Base-by-base conservation (phyloP, 2,888 invertebrate species). In the Strigamia maritima region DNA sequence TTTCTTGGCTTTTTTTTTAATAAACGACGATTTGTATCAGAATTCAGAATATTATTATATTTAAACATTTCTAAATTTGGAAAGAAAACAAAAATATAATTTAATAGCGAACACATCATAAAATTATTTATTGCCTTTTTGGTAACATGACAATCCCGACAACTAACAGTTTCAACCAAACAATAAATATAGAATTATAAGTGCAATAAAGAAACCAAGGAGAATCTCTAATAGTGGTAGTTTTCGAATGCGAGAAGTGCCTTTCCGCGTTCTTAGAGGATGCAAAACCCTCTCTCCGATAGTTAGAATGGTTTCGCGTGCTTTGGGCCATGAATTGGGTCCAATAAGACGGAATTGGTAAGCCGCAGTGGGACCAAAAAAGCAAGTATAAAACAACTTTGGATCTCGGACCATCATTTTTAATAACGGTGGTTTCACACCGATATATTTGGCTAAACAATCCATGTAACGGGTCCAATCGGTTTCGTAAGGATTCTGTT, bases 391-490 rank as follows among this genome's bases (percentile, higher is more conserved):
- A n/a, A 40, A 40, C 22, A 77, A 26, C 24, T 28, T 24, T 3
- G 77, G 77, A n/a, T 77, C 77, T 0, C 22, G 1, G 12, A 77
- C 6, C 54, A 28, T 28, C 49, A 77, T 7, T 3, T 10, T 8
- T 22, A 3, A 3, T 10, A 77, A 77, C 22, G n/a, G n/a, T 6
- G 77, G 77, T 49, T 77, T 40, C 16, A 49, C 77, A 8, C 77
- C 77, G 7, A 77, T 77, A 22, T 44, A 16, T 3, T 1, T 28
- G 12, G 77, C 77, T 44, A 77, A 8, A n/a, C n/a, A 28, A 22
- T 77, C 77, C 24, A 77, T 22, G 26, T 77, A 77, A 22, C 40
- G n/a, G 2, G 40, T 22, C 77, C 77, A 77, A 49, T 77, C 77
- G 6, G 44, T 44, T 49, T 77, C 54, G 10, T 49, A 77, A 49